Evolutionary conservation across 2,888 invertebrate species (phyloP), one percentile per base, ranked within the genome.

Genomic region (Vesta saturnalis): DNA sequence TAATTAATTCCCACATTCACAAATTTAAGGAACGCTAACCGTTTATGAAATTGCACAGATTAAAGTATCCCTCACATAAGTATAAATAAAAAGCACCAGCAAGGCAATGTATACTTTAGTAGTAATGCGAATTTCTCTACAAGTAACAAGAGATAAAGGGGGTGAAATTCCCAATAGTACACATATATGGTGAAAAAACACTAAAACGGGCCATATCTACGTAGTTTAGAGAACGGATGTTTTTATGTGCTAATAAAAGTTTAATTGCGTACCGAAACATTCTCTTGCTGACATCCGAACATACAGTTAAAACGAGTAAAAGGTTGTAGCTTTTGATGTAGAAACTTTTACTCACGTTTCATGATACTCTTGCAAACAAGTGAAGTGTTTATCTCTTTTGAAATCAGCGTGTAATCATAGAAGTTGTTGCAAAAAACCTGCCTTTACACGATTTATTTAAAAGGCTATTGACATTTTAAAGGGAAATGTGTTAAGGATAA

Each of bases 171-270:
- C 67, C 67, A 60, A 52, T 54, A 62, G 69, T 73, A 69, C 61
- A 58, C 69, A 71, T 67, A 62, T 63, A 67, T 63, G 63, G 63
- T 54, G 60, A 60, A 71, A 64, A 74, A 72, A 74, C 75, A 73
- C 64, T 75, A 73, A 77, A 77, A 75, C 76, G 73, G 74, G 72
- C 69, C 73, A 72, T 76, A 75, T 77, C 74, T 75, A 71, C 72
- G 75, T 74, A 76, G 75, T 75, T 77, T 72, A 64, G 67, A 71
- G 70, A 76, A 76, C 71, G 75, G 74, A 69, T 73, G 73, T 71
- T 77, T 77, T 77, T 77, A 78, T 75, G 73, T 65, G 67, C 72
- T 74, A 76, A 77, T 78, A 78, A 78, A 78, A 77, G 76, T 77
- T 77, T 78, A 78, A 78, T 78, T 78, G 75, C 77, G 77, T 74